phyloP scores from a whole-genome alignment of 2,888 invertebrate genomes.

The Aradus depressus region DNA sequence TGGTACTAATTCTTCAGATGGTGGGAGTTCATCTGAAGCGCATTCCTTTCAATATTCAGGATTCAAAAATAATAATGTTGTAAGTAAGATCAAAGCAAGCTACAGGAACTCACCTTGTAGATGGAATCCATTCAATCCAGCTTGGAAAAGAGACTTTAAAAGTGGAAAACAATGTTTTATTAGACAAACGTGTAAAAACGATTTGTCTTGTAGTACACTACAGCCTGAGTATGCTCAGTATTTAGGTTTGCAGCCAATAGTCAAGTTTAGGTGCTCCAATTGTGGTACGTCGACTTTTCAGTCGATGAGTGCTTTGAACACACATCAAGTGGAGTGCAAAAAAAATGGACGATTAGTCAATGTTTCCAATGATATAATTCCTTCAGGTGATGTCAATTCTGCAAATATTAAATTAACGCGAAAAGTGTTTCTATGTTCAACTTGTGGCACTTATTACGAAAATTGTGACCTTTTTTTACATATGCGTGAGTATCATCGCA shows the following conservation, averaged over 20 bases:
- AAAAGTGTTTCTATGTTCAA: conserved; percentile 69
- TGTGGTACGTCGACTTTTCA: conserved; percentile 58
- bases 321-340: conserved; percentile 55
- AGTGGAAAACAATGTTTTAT: neutral
- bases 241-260: conserved; percentile 56
- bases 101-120: conserved; percentile 3
- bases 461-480: conserved; percentile 78
- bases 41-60: no score
- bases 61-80: no score
- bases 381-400: conserved; percentile 30
- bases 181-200: neutral
- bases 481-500: conserved; percentile 69
- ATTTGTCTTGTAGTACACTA: conserved; percentile 5
- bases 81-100: no score
- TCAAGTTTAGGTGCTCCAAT: conserved; percentile 61
- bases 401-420: conserved; percentile 54
- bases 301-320: conserved; percentile 53
- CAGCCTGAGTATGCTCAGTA: conserved; percentile 55
- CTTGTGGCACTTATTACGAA: conserved; percentile 73
- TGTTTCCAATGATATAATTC: conserved; percentile 36
- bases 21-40: no score
- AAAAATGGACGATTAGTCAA: conserved; percentile 38
- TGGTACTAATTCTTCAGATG: no score
- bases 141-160: conserved; percentile 16
- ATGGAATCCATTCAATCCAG: conserved; percentile 25